Conservation (phyloP, 2,888 invertebrate genomes). For the Drosophila mulleri region DNA sequence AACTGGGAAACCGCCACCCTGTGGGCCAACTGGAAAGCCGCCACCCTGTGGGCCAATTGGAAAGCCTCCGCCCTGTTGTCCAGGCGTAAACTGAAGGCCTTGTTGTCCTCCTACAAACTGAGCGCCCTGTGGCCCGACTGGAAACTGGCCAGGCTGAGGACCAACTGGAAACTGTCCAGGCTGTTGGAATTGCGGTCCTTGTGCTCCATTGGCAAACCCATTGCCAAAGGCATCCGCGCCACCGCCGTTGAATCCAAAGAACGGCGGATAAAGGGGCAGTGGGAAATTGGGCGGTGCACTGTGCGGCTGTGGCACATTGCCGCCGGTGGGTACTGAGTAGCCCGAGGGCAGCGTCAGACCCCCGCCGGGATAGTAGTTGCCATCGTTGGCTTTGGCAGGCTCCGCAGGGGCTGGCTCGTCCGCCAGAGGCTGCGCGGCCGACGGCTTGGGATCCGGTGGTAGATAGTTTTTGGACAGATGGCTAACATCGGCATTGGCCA, state of each 20-base stretch:
- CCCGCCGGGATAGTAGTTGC: constrained; percentile 44
- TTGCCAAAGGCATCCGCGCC: constrained; percentile 23
- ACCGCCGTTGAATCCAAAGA: constrained; percentile 59
- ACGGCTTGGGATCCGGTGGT: constrained; percentile 11
- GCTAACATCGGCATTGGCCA: constrained; percentile 33
- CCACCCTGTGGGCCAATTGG: constrained; percentile 23
- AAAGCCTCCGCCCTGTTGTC: constrained; percentile 9
- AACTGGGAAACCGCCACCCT: constrained; percentile 12
- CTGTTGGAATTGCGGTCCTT: constrained; percentile 16
- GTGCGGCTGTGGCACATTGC: constrained; percentile 40
- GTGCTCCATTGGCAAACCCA: constrained; percentile 1
- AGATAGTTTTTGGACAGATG: constrained; percentile 48
- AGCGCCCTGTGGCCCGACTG: constrained; percentile 18
- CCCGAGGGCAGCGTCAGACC: constrained; percentile 61
- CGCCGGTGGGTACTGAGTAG: constrained; percentile 57
- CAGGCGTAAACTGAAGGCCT: constrained; percentile 15
- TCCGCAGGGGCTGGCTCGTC: constrained; percentile 28
- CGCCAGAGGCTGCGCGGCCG: background rate
- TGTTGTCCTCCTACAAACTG: constrained; percentile 35
- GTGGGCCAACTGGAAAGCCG: constrained; percentile 27
- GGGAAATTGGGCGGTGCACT: constrained; percentile 66
- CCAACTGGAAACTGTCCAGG: constrained; percentile 6
- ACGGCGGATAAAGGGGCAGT: constrained; percentile 70
- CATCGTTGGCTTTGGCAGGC: constrained; percentile 31
- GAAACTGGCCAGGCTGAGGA: constrained; percentile 14